Evolutionary conservation across 2,113 vertebrate genomes (phyloP), one percentile per base, ranked within the genome.

Genomic region (Sialia sialis): DNA sequence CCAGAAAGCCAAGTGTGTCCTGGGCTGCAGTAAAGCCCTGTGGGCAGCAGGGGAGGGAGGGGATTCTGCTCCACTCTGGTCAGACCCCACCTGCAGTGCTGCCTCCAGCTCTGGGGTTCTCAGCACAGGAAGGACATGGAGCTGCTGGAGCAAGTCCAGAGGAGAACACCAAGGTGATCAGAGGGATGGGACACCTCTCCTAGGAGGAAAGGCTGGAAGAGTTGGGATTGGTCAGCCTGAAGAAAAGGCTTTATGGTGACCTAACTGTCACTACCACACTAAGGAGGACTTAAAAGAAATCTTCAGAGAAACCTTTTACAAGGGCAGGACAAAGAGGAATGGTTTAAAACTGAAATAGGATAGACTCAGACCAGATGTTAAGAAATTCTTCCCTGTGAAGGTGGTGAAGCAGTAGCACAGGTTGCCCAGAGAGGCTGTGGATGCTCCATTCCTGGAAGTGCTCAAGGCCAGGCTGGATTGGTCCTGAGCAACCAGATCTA

Each of bases 61-160:
- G 58, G 34, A 41, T 32, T 41, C 30, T 66, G 51, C 84, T 41
- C 41, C 58, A 41, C 66, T 17, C 84, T 63, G 66, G 13, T 49
- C 16, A 79, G 49, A 32, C 34, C 66, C 41, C 66, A 56, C 11
- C 20, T 41, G 41, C 58, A 80, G 66, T 3, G 67, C 75, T 72
- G 43, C 36, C 36, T 49, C 41, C 67, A 72, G 56, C 49, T 41
- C 58, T 63, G 85, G 41, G 49, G 21, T 30, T 20, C 22, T 13
- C 66, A 85, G 43, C 30, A 85, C 20, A 67, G 36, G 23, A 43
- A 58, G 30, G 43, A 67, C 58, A 49, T 2, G 34, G 41, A 43
- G 1, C 21, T 49, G 16, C 1, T 36, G 30, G 21, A 64, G 4
- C 0, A 0, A 64, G 14, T 18, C 30, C 58, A 64, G 66, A 64